Evolutionary conservation across 2,888 invertebrate genomes (phyloP).

Genomic region (Drosophila maculinotata): DNA sequence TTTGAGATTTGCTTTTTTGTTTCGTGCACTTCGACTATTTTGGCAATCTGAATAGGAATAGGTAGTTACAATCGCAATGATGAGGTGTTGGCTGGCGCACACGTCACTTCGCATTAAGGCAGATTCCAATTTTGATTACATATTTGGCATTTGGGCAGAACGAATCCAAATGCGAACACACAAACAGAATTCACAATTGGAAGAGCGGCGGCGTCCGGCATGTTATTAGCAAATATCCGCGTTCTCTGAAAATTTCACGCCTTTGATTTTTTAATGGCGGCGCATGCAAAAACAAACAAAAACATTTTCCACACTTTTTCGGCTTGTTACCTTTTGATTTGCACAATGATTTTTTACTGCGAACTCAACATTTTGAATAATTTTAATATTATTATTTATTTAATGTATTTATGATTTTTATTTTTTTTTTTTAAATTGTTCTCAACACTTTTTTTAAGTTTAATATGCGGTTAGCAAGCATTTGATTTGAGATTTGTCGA

Average conservation of each 20-base stretch:
- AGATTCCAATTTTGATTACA: slow-evolving; percentile 29
- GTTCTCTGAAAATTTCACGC: slow-evolving; percentile 61
- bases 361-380: slow-evolving; percentile 34
- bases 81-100: slow-evolving; percentile 16
- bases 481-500: slow-evolving; percentile 46
- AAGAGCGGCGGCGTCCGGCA: slow-evolving; percentile 57
- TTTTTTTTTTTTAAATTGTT: slow-evolving; percentile 6
- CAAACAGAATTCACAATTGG: slow-evolving; percentile 37
- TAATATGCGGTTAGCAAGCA: slow-evolving; percentile 22
- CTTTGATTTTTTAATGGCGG: slow-evolving; percentile 55
- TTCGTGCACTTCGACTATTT: slow-evolving; percentile 3
- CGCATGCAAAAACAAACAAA: slow-evolving; percentile 60
- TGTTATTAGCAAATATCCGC: slow-evolving; percentile 58
- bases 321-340: slow-evolving; percentile 47
- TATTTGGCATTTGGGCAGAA: slow-evolving; percentile 27
- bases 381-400: slow-evolving; percentile 33
- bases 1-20: slow-evolving; percentile 11
- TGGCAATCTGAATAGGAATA: neutral
- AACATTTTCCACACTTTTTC: slow-evolving; percentile 41
- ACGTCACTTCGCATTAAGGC: slow-evolving; percentile 47
- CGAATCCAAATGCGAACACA: slow-evolving; percentile 29
- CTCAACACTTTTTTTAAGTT: slow-evolving; percentile 15
- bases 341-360: slow-evolving; percentile 31
- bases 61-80: slow-evolving; percentile 18
- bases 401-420: slow-evolving; percentile 6